Evolutionary conservation across 2,888 invertebrate species (phyloP), one percentile per base, ranked within the genome.

Genomic region (Germaria angustata): DNA sequence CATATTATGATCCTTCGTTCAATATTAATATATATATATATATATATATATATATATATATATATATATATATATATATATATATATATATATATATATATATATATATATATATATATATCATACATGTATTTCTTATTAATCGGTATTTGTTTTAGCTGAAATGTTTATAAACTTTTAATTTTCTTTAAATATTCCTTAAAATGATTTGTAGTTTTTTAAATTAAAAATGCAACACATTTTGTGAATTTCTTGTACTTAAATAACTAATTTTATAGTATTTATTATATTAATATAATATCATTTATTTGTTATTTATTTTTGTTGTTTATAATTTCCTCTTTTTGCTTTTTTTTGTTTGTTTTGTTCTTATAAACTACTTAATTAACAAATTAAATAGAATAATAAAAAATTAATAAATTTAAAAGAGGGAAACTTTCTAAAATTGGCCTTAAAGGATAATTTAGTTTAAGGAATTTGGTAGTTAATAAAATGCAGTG

Each of bases 161-260:
- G 32, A 59, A 77, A 77, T 53, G 61, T 77, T 59, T 17, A 22
- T 53, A 46, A 53, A 73, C 51, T 75, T 65, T 53, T 66, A 17
- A 46, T 57, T 57, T 68, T 49, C 0, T 57, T 65, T 75, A 80
- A 51, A 66, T 66, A 78, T 83, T 84, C 69, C 78, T 77, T 68
- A 76, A 72, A 82, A 68, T 79, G 34, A 59, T 69, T 73, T 81
- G 34, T 59, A 71, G 15, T 73, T 81, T 66, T 17, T 78, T 68
- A 17, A 44, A 44, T 63, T 32, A 28, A 81, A 77, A 76, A 57
- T 68, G 13, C 63, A 80, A 76, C 63, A 81, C 81, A 75, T 84
- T 65, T 78, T 69, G 55, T 69, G 78, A 85, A 84, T 86, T 86
- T 83, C 49, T 84, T 86, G 75, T 85, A 85, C 85, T 81, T 83